Conservation (phyloP, 2,113 vertebrate species). For the Lucifuga dentata region DNA sequence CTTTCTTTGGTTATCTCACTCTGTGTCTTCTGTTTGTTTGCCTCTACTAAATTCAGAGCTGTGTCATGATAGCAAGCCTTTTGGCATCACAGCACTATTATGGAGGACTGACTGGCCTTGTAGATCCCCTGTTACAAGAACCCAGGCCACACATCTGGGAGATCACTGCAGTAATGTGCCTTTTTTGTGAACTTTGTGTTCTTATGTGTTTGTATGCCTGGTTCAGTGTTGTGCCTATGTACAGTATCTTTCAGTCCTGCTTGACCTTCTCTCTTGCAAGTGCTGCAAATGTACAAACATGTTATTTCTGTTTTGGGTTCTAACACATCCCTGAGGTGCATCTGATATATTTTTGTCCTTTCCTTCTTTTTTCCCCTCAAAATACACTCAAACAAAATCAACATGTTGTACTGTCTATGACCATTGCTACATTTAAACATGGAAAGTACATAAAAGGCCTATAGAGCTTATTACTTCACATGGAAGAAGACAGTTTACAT, state of each 20-base stretch:
- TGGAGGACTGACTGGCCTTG: conserved; percentile 57
- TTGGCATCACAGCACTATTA: conserved; percentile 71
- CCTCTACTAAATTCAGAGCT: conserved; percentile 75
- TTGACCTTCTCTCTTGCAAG: conserved; percentile 51
- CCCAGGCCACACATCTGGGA: conserved; percentile 58
- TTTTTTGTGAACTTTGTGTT: conserved; percentile 54
- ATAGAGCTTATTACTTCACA: background rate
- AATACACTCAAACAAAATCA: too few species aligned
- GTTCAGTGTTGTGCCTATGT: conserved; percentile 38
- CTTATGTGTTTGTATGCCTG: conserved; percentile 27
- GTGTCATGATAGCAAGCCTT: conserved; percentile 68
- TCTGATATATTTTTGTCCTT: conserved; percentile 32
- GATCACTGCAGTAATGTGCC: conserved; percentile 64
- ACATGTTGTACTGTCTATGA: background rate
- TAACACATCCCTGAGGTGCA: conserved; percentile 47
- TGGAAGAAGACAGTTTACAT: background rate
- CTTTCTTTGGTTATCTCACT: conserved; percentile 3
- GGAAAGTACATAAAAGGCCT: background rate
- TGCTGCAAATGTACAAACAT: conserved; percentile 59
- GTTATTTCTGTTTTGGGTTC: conserved; percentile 61
- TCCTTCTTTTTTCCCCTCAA: conserved; percentile 31
- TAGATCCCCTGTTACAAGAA: conserved; percentile 62
- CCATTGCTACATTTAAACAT: background rate
- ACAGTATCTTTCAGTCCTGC: conserved; percentile 34
- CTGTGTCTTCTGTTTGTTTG: conserved; percentile 54